These are phyloP conservation scores for Ylistrum balloti DNA, from an alignment of 1,140 invertebrate genomes.

Conservation along the genomic window DNA sequence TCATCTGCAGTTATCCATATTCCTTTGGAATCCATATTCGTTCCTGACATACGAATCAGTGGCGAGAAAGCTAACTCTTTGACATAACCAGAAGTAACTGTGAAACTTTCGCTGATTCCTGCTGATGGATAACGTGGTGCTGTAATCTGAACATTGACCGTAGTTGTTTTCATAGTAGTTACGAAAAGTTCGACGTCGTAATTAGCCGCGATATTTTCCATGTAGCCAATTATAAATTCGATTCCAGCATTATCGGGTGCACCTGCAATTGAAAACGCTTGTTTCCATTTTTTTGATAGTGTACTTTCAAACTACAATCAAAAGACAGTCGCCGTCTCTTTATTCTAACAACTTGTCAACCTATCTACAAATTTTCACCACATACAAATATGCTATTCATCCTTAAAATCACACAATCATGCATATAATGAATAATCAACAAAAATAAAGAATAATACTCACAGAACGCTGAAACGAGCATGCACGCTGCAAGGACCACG, in stretches of 20 bases:
- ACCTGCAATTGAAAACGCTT: slow-evolving; percentile 40
- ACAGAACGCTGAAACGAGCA: neutral
- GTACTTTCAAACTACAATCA: too few species aligned
- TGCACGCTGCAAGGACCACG: neutral
- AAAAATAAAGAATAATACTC: neutral
- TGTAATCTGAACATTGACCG: slow-evolving; percentile 57
- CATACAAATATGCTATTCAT: too few species aligned
- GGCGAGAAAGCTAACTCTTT: slow-evolving; percentile 31
- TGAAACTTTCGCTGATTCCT: slow-evolving; percentile 45
- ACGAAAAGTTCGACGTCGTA: slow-evolving; percentile 60
- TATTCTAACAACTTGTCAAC: too few species aligned
- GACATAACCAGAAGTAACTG: slow-evolving; percentile 51
- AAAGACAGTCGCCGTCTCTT: too few species aligned
- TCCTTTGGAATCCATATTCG: slow-evolving; percentile 46
- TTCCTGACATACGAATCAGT: slow-evolving; percentile 38
- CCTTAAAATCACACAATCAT: too few species aligned
- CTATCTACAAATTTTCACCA: too few species aligned
- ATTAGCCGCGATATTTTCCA: slow-evolving; percentile 57
- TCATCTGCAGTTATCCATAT: slow-evolving; percentile 53
- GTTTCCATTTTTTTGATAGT: too few species aligned
- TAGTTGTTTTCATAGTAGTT: slow-evolving; percentile 52
- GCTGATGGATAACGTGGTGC: slow-evolving; percentile 48
- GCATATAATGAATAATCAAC: neutral
- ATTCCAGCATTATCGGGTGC: slow-evolving; percentile 59
- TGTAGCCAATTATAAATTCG: slow-evolving; percentile 61